These are phyloP conservation scores for Aphelocoma californica DNA, from an alignment of 2,797 vertebrate genomes.

Conservation along the genomic window DNA sequence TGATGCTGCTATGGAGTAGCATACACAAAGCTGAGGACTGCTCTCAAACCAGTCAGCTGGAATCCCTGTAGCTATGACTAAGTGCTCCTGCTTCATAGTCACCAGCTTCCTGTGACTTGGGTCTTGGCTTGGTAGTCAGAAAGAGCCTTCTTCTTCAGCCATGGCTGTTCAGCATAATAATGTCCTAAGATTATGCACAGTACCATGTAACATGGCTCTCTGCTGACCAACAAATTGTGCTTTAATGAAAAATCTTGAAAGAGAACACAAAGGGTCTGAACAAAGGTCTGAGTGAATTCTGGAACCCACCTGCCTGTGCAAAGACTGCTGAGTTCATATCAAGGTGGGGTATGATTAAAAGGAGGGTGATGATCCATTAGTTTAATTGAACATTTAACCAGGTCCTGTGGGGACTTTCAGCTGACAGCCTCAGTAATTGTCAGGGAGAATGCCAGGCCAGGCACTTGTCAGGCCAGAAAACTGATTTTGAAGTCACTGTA, in stretches of 20 bases:
- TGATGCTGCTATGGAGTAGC: neutral
- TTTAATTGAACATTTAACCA: neutral
- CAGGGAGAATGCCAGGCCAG: neutral
- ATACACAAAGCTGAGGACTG: neutral
- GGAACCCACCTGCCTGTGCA: neutral
- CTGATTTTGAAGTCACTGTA: neutral
- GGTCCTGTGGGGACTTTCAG: neutral
- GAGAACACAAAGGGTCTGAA: conserved; percentile 74
- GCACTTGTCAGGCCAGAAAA: neutral
- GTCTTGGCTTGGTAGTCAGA: neutral
- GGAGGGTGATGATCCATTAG: neutral
- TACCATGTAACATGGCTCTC: neutral
- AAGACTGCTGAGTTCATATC: neutral
- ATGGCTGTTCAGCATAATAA: neutral
- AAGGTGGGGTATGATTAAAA: neutral
- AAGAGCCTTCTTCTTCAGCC: neutral
- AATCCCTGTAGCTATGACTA: neutral
- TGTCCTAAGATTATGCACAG: neutral
- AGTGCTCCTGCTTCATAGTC: neutral
- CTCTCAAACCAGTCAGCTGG: neutral
- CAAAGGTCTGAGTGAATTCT: neutral
- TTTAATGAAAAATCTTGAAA: neutral
- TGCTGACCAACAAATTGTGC: neutral
- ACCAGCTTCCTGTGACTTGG: neutral
- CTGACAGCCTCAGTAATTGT: neutral